Conservation (phyloP, 2,113 vertebrate genomes). For the Motacilla tschutschensis region DNA sequence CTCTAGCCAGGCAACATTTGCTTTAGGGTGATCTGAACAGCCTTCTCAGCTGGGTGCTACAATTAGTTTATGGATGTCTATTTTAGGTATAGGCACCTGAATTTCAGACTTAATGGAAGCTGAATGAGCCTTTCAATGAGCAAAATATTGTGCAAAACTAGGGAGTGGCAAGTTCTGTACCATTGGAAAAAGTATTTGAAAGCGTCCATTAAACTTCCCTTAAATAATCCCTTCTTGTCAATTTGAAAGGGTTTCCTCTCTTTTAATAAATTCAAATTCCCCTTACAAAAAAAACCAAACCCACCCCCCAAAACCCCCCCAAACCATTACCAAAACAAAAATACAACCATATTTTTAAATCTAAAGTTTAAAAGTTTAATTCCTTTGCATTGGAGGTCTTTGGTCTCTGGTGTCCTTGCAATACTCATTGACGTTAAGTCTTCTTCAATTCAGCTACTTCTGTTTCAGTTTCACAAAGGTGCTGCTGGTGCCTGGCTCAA, state of each 20-base stretch:
- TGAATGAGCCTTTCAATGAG: not conserved
- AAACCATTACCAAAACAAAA: not conserved
- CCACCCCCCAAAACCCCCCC: rapidly evolving
- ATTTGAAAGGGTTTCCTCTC: not conserved
- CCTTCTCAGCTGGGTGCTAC: not conserved
- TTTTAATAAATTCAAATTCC: not conserved
- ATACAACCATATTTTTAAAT: not conserved
- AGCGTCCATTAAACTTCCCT: not conserved
- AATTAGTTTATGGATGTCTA: not conserved
- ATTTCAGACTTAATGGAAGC: not conserved
- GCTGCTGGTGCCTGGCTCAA: not conserved
- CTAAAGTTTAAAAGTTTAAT: not conserved
- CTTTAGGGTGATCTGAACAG: not conserved
- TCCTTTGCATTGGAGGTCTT: not conserved
- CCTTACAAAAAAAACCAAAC: not conserved
- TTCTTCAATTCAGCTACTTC: not conserved
- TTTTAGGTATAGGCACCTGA: not conserved
- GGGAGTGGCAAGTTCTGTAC: not conserved
- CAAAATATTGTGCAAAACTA: not conserved
- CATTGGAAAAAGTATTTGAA: not conserved
- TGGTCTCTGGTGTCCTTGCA: not conserved
- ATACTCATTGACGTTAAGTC: not conserved
- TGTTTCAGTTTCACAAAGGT: not conserved
- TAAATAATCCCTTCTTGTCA: not conserved
- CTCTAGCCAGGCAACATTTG: not conserved